Evolutionary conservation across 2,888 invertebrate genomes (phyloP).

Genomic region (Agrilus cyanescens): DNA sequence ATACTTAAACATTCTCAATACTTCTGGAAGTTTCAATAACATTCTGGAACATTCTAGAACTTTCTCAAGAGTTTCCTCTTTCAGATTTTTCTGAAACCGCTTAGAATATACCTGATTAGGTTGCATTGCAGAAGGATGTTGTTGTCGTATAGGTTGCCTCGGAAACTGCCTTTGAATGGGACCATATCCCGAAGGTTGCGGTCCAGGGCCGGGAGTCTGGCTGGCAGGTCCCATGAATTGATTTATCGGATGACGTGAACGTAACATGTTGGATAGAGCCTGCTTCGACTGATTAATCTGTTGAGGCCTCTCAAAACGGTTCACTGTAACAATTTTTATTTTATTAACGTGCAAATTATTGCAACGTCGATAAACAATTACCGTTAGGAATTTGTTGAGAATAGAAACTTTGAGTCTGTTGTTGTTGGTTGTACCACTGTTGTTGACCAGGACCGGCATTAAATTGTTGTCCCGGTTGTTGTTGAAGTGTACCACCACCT

Average conservation of each 20-base stretch:
- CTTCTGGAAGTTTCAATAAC: too few species aligned
- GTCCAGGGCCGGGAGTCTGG: constrained; percentile 28
- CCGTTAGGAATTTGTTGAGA: constrained; percentile 38
- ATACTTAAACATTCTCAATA: too few species aligned
- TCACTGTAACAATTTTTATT: constrained; percentile 25
- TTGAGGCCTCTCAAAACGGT: constrained; percentile 37
- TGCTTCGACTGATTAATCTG: constrained; percentile 67
- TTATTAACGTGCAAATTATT: too few species aligned
- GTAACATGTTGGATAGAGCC: constrained; percentile 74
- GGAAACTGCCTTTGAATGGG: constrained; percentile 39
- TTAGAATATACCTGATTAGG: constrained; percentile 31
- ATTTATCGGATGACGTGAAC: constrained; percentile 58
- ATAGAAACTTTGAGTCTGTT: constrained; percentile 35
- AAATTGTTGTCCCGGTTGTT: constrained; percentile 30
- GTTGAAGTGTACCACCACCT: constrained; percentile 17
- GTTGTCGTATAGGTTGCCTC: constrained; percentile 37
- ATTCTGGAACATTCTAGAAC: too few species aligned
- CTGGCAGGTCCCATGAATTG: constrained; percentile 33
- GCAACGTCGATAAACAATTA: constrained; percentile 11
- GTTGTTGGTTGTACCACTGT: constrained; percentile 46
- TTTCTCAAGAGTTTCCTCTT: background rate
- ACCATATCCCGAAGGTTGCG: constrained; percentile 32
- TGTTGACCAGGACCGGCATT: constrained; percentile 38
- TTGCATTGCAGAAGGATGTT: constrained; percentile 32
- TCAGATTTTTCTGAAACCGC: background rate